Conservation (phyloP, 2,888 invertebrate species). For the Entomobrya multifasciata region DNA sequence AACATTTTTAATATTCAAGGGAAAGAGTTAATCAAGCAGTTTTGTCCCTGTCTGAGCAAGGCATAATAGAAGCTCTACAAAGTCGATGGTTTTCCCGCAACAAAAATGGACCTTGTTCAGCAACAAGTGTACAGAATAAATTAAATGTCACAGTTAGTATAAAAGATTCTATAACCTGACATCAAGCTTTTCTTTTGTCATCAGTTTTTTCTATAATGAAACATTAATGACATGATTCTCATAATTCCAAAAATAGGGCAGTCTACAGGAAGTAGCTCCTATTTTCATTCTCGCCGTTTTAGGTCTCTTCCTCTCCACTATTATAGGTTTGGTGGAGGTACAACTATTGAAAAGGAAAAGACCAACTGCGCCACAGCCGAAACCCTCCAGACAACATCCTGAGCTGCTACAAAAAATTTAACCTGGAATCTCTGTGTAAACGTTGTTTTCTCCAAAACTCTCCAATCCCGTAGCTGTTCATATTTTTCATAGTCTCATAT, state of each 20-base stretch:
- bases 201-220: too few relatives aligned
- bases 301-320: slow-evolving; percentile 37
- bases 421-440: slow-evolving; percentile 50
- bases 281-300: slow-evolving; percentile 42
- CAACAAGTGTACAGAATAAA: neutral
- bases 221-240: too few relatives aligned
- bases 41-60: slow-evolving; percentile 56
- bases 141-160: too few relatives aligned
- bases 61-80: slow-evolving; percentile 34
- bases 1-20: neutral
- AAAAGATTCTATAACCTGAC: too few relatives aligned
- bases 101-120: neutral
- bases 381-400: slow-evolving; percentile 45
- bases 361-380: slow-evolving; percentile 4
- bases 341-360: slow-evolving; percentile 16
- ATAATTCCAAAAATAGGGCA: slow-evolving; percentile 31
- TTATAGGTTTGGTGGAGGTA: slow-evolving; percentile 33
- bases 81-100: slow-evolving; percentile 38
- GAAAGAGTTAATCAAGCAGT: slow-evolving; percentile 62
- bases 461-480: too few relatives aligned
- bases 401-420: slow-evolving; percentile 56
- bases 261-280: slow-evolving; percentile 43
- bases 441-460: too few relatives aligned
- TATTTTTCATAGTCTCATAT: too few relatives aligned
- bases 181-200: too few relatives aligned